Conservation (phyloP, 2,888 invertebrate genomes). For the Drepanosiphum platanoidis region DNA sequence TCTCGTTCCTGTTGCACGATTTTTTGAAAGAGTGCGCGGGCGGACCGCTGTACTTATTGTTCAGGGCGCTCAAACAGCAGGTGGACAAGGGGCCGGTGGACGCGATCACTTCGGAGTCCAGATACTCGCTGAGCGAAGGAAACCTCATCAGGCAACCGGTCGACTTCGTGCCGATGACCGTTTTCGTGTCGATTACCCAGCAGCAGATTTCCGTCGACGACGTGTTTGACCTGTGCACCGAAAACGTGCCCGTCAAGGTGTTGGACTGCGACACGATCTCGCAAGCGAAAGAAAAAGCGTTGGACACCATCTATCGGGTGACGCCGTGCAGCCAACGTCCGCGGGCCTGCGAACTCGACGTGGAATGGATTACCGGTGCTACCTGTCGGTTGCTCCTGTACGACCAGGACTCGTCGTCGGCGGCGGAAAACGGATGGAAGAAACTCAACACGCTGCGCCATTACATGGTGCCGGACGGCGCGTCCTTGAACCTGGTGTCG, state of each 20-base stretch:
- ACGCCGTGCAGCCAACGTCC: constrained; percentile 96
- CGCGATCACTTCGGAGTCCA: constrained; percentile 95
- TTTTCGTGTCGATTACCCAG: constrained; percentile 91
- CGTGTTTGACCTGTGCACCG: constrained; percentile 87
- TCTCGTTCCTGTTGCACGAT: constrained; percentile 97
- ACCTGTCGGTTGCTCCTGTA: constrained; percentile 93
- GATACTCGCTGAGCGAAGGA: constrained; percentile 98
- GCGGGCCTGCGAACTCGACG: constrained; percentile 93
- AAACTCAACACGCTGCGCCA: constrained; percentile 96
- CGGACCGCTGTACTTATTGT: constrained; percentile 96
- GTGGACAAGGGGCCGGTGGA: constrained; percentile 99
- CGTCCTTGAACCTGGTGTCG: constrained; percentile 91
- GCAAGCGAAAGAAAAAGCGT: constrained; percentile 97
- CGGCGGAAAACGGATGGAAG: constrained; percentile 96
- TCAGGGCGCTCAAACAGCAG: constrained; percentile 98
- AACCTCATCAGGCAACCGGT: constrained; percentile 98
- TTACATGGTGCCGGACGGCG: constrained; percentile 95
- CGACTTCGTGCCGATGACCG: constrained; percentile 92
- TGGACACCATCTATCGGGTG: constrained; percentile 97
- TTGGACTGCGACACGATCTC: constrained; percentile 98
- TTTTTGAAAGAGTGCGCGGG: constrained; percentile 98
- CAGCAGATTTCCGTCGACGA: constrained; percentile 90
- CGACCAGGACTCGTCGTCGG: constrained; percentile 96
- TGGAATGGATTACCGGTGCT: constrained; percentile 96
- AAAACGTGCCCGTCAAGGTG: constrained; percentile 94